Conservation (phyloP, 2,113 vertebrate genomes). For the Clupea harengus region DNA sequence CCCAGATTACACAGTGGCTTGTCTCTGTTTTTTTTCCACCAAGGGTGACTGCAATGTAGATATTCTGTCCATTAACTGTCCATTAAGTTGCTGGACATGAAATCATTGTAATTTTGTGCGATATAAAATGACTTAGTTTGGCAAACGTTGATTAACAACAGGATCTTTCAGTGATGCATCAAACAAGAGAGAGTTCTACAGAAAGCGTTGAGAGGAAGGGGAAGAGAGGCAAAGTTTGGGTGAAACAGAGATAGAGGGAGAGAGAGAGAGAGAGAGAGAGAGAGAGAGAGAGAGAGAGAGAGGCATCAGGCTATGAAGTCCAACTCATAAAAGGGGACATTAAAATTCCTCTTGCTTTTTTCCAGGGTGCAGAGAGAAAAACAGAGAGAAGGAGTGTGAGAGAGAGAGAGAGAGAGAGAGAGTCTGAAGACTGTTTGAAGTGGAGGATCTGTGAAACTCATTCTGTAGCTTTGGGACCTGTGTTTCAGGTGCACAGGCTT, state of each 20-base stretch:
- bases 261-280: background rate
- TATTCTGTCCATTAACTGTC: background rate
- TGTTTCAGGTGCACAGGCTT: background rate
- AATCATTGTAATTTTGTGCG: background rate
- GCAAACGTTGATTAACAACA: no score
- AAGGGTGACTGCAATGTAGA: background rate
- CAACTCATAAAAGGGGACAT: constrained; percentile 39
- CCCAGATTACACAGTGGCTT: background rate
- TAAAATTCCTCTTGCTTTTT: constrained; percentile 32
- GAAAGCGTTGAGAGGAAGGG: background rate
- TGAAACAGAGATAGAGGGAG: background rate
- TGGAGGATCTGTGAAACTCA: background rate
- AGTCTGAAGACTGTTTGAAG: background rate
- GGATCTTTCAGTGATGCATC: no score
- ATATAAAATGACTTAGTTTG: no score
- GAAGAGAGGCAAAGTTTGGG: background rate
- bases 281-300: background rate
- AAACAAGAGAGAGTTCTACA: no score
- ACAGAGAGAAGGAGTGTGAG: background rate
- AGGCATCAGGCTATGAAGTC: constrained; percentile 21
- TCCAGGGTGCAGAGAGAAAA: background rate
- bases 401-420: background rate
- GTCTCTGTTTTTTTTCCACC: background rate
- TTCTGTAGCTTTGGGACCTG: background rate
- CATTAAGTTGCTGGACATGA: background rate